Percentiles rank a stretch among this genome's conserved stretches.
Conservation (phyloP, 2,797 vertebrate genomes). For the Premnoplex brunnescens region DNA sequence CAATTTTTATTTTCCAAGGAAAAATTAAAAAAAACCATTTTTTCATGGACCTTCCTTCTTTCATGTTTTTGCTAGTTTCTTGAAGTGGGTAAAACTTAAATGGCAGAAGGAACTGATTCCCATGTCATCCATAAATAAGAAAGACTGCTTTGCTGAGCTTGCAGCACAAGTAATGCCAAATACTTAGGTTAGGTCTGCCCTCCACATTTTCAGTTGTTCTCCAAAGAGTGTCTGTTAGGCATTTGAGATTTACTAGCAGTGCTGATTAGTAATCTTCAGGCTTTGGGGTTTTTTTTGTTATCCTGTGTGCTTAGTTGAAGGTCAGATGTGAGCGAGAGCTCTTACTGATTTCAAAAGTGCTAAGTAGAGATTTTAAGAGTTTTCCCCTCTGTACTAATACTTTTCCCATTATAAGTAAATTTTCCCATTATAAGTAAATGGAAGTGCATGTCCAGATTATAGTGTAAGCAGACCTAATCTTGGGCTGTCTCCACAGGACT, state of each 20-base stretch:
- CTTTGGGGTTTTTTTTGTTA: accelerated
- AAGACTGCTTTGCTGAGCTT: not conserved
- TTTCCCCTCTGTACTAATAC: not conserved
- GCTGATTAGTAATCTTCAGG: not conserved
- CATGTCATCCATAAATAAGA: not conserved
- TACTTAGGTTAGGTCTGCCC: not conserved
- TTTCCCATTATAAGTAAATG: not conserved
- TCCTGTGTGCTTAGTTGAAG: not conserved
- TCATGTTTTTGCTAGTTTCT: not conserved
- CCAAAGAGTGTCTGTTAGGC: not conserved
- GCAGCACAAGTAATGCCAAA: not conserved
- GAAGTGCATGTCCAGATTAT: not conserved
- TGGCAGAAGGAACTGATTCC: not conserved
- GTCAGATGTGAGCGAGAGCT: not conserved
- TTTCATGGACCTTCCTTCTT: not conserved
- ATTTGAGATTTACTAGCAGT: not conserved
- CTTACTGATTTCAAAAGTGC: not conserved
- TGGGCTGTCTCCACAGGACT: not conserved
- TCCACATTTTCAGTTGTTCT: not conserved
- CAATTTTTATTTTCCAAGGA: not conserved
- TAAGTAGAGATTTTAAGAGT: not conserved
- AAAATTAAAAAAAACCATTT: not conserved
- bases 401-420: not conserved
- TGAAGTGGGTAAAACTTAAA: not conserved
- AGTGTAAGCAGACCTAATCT: not conserved